Conservation (phyloP, 2,113 vertebrate species). For the Corythoichthys haematopterus region DNA sequence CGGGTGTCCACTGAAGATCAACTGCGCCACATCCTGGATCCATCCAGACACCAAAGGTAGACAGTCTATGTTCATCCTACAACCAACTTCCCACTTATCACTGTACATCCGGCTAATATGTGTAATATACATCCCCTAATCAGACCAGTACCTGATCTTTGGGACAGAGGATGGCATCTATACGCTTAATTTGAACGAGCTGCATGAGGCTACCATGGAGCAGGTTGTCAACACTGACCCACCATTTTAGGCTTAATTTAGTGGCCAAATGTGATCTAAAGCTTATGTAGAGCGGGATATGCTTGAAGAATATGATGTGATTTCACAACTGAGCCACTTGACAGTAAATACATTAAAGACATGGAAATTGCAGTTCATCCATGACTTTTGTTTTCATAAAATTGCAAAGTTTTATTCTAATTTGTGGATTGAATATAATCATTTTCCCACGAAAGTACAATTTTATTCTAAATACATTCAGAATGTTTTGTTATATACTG, state of each 20-base stretch:
- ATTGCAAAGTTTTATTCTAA: no score
- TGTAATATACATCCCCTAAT: not conserved
- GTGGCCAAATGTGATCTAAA: not conserved
- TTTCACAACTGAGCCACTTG: not conserved
- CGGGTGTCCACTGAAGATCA: constrained; percentile 96
- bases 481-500: no score
- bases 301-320: no score
- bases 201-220: constrained; percentile 98
- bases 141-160: constrained; percentile 93
- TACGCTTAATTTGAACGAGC: constrained; percentile 93
- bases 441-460: no score
- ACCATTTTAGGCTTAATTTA: not conserved
- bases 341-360: not conserved
- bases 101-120: not conserved
- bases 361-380: not conserved
- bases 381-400: no score
- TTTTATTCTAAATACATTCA: no score
- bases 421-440: no score
- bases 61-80: not conserved
- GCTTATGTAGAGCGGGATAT: not conserved
- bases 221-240: constrained; percentile 74
- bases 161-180: constrained; percentile 98
- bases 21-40: constrained; percentile 98
- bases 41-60: constrained; percentile 97
- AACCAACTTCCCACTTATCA: not conserved